phyloP scores from a whole-genome alignment of 64 coral and sea anemone species.

The Montipora cactus region DNA sequence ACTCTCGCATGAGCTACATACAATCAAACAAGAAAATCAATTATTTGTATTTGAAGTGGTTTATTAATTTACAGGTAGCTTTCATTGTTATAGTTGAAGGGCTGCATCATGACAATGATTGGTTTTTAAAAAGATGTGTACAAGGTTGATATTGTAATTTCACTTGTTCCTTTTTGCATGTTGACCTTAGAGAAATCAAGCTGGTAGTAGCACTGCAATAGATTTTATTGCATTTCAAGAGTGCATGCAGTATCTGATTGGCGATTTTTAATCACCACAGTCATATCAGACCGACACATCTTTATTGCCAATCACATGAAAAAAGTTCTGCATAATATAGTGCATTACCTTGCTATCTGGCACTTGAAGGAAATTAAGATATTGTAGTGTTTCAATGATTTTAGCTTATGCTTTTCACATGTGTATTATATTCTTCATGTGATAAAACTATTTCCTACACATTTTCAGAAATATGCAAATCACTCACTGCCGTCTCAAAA shows the following conservation, averaged over 20 bases:
- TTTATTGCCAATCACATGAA: slow-evolving; percentile 30
- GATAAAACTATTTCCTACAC: neutral
- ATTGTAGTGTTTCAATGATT: too few species aligned
- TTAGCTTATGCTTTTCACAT: too few species aligned
- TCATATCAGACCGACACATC: slow-evolving; percentile 40
- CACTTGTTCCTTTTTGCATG: too few species aligned
- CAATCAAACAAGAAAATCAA: too few species aligned
- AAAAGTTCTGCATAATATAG: neutral
- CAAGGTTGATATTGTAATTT: too few species aligned
- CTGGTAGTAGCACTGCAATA: slow-evolving; percentile 11
- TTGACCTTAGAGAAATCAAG: slow-evolving; percentile 38
- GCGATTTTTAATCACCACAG: slow-evolving; percentile 16
- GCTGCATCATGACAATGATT: too few species aligned
- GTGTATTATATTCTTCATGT: too few species aligned
- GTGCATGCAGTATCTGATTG: slow-evolving; percentile 22
- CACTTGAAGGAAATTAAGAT: slow-evolving; percentile 44
- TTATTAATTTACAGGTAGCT: too few species aligned
- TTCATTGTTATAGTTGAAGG: too few species aligned
- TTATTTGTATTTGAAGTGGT: too few species aligned
- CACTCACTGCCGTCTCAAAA: slow-evolving; percentile 35
- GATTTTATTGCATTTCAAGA: slow-evolving; percentile 11
- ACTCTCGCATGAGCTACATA: too few species aligned
- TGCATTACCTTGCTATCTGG: slow-evolving; percentile 60
- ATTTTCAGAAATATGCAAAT: slow-evolving; percentile 39
- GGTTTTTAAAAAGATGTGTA: too few species aligned